These are phyloP conservation scores for Scytalopus superciliaris DNA, from an alignment of 2,113 vertebrate genomes.

Conservation along the genomic window DNA sequence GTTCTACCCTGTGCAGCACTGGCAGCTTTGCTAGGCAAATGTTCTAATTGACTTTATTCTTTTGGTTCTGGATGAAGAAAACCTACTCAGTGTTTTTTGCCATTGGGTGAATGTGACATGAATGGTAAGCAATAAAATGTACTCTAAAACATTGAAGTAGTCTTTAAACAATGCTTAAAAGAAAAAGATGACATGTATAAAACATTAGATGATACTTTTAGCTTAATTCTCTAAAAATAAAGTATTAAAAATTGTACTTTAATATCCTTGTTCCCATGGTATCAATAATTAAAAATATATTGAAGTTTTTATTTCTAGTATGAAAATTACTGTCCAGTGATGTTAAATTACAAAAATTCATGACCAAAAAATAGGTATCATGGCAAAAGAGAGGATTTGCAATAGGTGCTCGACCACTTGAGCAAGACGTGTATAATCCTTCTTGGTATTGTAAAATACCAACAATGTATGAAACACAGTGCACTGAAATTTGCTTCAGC, in stretches of 20 bases:
- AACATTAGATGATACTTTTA: not conserved
- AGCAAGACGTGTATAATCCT: not conserved
- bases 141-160: not conserved
- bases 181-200: not conserved
- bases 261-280: not conserved
- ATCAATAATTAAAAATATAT: not conserved
- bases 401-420: not conserved
- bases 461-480: not conserved
- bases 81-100: not conserved
- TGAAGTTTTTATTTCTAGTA: not conserved
- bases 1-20: not conserved
- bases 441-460: not conserved
- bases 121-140: not conserved
- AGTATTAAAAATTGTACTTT: not conserved
- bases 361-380: not conserved
- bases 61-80: not conserved
- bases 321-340: not conserved
- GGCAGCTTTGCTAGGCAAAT: not conserved
- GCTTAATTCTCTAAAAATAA: not conserved
- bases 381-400: not conserved
- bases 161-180: not conserved
- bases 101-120: not conserved
- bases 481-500: not conserved
- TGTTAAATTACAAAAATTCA: not conserved
- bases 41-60: not conserved